Conservation (phyloP, 2,113 vertebrate species). For the Mungos mungo region DNA sequence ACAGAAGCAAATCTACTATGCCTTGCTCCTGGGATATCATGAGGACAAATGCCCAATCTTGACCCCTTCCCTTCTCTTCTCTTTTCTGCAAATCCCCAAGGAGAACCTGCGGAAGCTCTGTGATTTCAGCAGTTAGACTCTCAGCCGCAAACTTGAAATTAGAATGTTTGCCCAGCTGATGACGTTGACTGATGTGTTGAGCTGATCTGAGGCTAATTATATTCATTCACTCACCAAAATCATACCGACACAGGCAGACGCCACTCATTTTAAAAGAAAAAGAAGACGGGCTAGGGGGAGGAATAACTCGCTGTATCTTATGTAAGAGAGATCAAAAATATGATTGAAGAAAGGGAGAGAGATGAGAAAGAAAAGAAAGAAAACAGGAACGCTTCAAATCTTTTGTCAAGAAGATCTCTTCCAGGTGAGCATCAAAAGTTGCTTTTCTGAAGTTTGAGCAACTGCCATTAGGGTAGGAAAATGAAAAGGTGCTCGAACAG, state of each 20-base stretch:
- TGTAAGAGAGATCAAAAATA: not conserved
- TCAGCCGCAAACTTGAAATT: not conserved
- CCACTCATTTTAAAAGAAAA: not conserved
- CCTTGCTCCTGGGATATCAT: not conserved
- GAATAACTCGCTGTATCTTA: not conserved
- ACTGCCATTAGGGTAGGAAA: not conserved
- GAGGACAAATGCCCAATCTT: not conserved
- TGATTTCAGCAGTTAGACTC: not conserved
- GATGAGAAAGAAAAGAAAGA: conserved; percentile 16
- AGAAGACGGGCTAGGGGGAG: fast-evolving
- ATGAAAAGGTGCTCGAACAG: not conserved
- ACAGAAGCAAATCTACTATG: not conserved
- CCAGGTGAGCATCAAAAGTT: conserved; percentile 52
- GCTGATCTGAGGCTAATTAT: not conserved
- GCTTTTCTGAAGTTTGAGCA: not conserved
- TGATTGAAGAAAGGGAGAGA: conserved; percentile 47
- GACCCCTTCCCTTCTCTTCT: not conserved
- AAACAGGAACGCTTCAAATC: not conserved
- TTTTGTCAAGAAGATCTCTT: conserved; percentile 59
- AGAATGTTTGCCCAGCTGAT: not conserved
- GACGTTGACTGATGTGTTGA: not conserved
- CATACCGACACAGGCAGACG: not conserved
- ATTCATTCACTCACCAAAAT: not conserved
- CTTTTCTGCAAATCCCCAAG: not conserved
- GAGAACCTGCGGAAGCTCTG: not conserved